Base-by-base conservation (phyloP, 2,888 invertebrate species). In the Cybosia mesomella region DNA sequence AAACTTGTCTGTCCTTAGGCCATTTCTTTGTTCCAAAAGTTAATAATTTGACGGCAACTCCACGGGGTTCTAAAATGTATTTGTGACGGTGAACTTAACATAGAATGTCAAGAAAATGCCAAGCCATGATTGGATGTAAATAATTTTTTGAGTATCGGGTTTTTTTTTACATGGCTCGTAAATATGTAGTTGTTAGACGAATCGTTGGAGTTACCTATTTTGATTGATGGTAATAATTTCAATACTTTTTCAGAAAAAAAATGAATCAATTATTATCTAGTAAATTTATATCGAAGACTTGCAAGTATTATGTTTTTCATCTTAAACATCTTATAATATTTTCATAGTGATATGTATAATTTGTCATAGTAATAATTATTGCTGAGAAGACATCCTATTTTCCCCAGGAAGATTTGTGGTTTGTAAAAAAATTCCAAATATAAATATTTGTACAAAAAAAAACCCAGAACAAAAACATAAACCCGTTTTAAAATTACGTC, bases 51-150 rank as follows among this genome's bases (percentile, higher is more conserved):
- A 60, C 8, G 34, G 57, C 21, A 58, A 43, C 68, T 58, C 65
- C 39, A 32, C 36, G 28, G n/a, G 8, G 10, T 60, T 70, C 22
- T 53, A 59, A 57, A 54, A 39, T 60, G 32, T 58, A 65, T 66
- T 70, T 70, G 62, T 13, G 24, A 10, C 5, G 39, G 18, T 28
- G 24, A 57, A 64, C 63, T 11, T n/a, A 34, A 36, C 59, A 61
- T 65, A 59, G 55, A 66, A 53, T 53, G 32, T 68, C 68, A 49
- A 22, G 58, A 55, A 78, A 77, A 78, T 69, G 72, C 68, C 72
- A 74, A 61, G 62, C 58, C 66, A 28, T 55, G 67, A 78, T 75
- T 70, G 68, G 34, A 59, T 66, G 59, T 73, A 61, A 73, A 77
- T 75, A 73, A 73, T 69, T 67, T n/a, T 73, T 55, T 15, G 65